Percentiles rank a stretch among this genome's conserved stretches.
Conservation (phyloP, 2,888 invertebrate genomes). For the Trachelus iudaicus region DNA sequence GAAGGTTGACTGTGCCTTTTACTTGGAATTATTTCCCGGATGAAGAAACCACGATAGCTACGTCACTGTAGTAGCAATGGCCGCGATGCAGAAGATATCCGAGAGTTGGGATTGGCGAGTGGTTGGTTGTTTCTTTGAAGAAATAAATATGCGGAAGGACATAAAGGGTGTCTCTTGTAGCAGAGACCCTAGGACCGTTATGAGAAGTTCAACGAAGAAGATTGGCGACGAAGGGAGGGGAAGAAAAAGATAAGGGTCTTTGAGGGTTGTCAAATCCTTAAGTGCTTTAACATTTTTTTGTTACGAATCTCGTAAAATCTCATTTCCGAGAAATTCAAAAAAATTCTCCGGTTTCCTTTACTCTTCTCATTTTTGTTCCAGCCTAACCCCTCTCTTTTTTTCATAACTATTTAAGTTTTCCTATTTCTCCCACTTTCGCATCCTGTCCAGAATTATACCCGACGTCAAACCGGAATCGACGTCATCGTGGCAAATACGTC, state of each 20-base stretch:
- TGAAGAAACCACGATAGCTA: neutral
- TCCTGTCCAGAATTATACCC: neutral
- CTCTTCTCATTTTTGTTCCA: neutral
- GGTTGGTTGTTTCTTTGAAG: neutral
- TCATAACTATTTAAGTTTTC: neutral
- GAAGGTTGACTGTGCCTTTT: neutral
- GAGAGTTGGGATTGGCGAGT: neutral
- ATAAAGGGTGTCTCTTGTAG: conserved; percentile 12
- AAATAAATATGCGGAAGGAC: neutral
- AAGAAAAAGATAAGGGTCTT: neutral
- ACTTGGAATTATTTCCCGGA: neutral
- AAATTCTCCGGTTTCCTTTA: neutral
- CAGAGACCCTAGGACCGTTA: conserved; percentile 4
- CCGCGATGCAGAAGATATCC: neutral
- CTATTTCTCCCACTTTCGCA: neutral
- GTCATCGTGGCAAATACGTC: neutral
- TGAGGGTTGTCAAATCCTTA: neutral
- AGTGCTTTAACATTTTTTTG: neutral
- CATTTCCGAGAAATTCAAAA: conserved; percentile 3
- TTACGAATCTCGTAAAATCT: conserved; percentile 17
- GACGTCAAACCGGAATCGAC: neutral
- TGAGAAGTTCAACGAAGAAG: neutral
- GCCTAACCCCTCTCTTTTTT: neutral
- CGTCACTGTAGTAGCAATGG: neutral
- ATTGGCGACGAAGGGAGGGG: neutral